Evolutionary conservation across 2,797 vertebrate genomes (phyloP).

Genomic region (Taenioides sp.): DNA sequence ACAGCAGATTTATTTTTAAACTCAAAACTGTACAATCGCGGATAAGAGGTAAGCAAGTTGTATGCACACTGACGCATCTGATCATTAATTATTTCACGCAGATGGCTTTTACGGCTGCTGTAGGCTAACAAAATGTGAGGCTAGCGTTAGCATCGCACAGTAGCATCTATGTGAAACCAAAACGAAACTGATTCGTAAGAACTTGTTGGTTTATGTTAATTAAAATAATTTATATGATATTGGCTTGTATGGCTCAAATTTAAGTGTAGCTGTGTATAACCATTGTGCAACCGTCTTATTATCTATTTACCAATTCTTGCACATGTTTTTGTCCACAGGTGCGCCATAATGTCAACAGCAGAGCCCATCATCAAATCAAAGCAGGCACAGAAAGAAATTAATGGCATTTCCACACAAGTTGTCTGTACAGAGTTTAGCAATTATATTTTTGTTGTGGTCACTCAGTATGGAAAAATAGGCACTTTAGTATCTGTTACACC

Average conservation of each 20-base stretch:
- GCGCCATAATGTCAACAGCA: conserved; percentile 73
- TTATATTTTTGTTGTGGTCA: conserved; percentile 90
- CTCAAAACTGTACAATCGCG: not conserved
- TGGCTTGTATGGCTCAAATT: not conserved
- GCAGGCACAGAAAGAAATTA: conserved; percentile 81
- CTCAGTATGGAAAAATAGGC: conserved; percentile 94
- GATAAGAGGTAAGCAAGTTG: not conserved
- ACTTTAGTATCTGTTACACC: conserved; percentile 89
- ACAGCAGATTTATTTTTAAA: not conserved
- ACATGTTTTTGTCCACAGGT: conserved; percentile 29
- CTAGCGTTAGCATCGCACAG: conserved; percentile 1
- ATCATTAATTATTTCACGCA: not conserved
- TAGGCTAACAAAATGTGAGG: not conserved
- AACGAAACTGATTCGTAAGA: not conserved
- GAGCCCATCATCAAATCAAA: conserved; percentile 80
- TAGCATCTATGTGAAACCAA: not conserved
- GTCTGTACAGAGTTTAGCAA: conserved; percentile 93
- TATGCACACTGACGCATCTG: not conserved
- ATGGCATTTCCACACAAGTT: conserved; percentile 87
- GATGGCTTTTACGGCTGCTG: too few species aligned
- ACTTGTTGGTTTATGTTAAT: not conserved
- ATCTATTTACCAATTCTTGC: not conserved
- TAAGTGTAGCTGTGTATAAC: not conserved
- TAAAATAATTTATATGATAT: not conserved
- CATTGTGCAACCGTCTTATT: not conserved